Percentiles rank a stretch among this genome's conserved stretches.
These are phyloP conservation scores for Plectrocnemia conspersa DNA, from an alignment of 1,140 invertebrate species.

Conservation along the genomic window DNA sequence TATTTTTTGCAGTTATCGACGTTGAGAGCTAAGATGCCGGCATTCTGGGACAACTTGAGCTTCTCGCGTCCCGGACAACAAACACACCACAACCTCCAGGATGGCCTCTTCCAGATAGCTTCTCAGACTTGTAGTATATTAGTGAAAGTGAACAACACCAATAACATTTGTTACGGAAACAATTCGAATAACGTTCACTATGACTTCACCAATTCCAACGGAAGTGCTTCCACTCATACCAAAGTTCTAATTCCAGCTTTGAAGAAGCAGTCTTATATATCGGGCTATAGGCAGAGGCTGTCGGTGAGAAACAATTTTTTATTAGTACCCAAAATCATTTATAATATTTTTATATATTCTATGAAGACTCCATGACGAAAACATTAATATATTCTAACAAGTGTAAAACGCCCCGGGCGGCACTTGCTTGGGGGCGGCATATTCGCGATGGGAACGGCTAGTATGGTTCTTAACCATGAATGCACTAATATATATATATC, in stretches of 20 bases:
- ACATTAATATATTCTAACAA: too few species aligned
- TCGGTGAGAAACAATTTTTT: conserved; percentile 43
- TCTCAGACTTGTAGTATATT: conserved; percentile 67
- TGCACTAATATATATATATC: too few species aligned
- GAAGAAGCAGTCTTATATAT: conserved; percentile 47
- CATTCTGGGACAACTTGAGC: conserved; percentile 54
- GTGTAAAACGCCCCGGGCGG: too few species aligned
- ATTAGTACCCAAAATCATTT: neutral
- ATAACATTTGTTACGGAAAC: conserved; percentile 64
- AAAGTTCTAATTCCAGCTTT: conserved; percentile 43
- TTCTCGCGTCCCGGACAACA: conserved; percentile 46
- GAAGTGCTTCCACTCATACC: conserved; percentile 44
- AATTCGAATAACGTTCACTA: conserved; percentile 59
- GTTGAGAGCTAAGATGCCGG: conserved; percentile 53
- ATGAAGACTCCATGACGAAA: too few species aligned
- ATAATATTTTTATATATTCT: too few species aligned
- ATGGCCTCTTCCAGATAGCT: conserved; percentile 66
- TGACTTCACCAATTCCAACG: conserved; percentile 46
- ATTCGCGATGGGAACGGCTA: too few species aligned
- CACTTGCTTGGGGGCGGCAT: too few species aligned
- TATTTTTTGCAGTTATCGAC: too few species aligned
- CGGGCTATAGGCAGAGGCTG: conserved; percentile 49
- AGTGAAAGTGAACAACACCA: conserved; percentile 68
- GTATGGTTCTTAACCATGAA: too few species aligned
- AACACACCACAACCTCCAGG: conserved; percentile 59